Percentiles rank a stretch among this genome's conserved stretches.
Evolutionary conservation across 2,888 invertebrate species (phyloP).

Genomic region (Mellilla xanthometata): DNA sequence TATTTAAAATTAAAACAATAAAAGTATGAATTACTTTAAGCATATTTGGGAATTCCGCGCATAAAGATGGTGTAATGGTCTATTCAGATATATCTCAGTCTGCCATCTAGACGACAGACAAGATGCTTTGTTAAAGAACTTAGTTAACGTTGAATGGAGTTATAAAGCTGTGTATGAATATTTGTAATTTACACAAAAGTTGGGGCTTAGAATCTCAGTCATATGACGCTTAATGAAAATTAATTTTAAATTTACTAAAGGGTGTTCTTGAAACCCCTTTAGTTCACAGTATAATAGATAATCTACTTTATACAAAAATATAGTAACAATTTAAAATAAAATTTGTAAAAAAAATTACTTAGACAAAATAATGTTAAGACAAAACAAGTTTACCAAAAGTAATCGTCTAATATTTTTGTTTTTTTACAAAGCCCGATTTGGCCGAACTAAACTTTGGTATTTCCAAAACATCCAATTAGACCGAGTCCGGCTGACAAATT

Average conservation of each 20-base stretch:
- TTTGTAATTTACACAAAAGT: too few relatives aligned
- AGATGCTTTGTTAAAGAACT: too few relatives aligned
- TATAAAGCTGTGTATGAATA: too few relatives aligned
- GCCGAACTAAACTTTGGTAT: slow-evolving; percentile 31
- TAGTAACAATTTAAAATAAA: too few relatives aligned
- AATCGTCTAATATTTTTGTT: slow-evolving; percentile 1
- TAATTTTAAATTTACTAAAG: too few relatives aligned
- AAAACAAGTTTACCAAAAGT: slow-evolving; percentile 6
- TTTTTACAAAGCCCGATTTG: slow-evolving; percentile 5
- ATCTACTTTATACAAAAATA: too few relatives aligned
- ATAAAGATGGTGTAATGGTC: slow-evolving; percentile 53
- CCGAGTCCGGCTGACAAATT: slow-evolving; percentile 35
- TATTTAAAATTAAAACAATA: slow-evolving; percentile 9
- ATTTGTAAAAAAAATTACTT: too few relatives aligned
- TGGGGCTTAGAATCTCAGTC: too few relatives aligned
- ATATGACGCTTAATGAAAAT: too few relatives aligned
- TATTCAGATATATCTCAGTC: slow-evolving; percentile 56
- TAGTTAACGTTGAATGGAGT: too few relatives aligned
- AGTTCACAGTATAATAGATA: too few relatives aligned
- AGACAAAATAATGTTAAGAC: background rate
- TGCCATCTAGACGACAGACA: slow-evolving; percentile 45
- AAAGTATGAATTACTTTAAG: slow-evolving; percentile 8
- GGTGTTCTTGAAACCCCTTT: too few relatives aligned
- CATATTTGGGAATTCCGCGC: slow-evolving; percentile 19
- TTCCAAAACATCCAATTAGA: slow-evolving; percentile 39